phyloP scores from a whole-genome alignment of 53 echinoderm and acorn worm species.

The Arbacia lixula region DNA sequence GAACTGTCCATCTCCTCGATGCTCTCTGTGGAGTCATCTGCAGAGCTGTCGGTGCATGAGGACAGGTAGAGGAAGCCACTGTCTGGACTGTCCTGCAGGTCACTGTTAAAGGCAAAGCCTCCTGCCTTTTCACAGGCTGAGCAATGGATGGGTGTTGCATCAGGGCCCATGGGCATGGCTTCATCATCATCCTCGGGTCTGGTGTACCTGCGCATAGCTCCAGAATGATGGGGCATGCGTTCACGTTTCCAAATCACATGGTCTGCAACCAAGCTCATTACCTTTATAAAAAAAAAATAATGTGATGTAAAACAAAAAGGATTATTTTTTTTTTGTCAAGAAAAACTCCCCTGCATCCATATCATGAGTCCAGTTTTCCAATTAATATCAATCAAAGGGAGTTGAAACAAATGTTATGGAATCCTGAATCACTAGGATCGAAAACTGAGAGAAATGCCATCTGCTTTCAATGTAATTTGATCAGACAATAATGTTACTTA shows the following conservation, averaged over 20 bases:
- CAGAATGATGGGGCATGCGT: slow-evolving; percentile 78
- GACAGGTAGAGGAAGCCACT: slow-evolving; percentile 78
- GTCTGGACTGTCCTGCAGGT: slow-evolving; percentile 55
- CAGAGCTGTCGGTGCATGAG: slow-evolving; percentile 91
- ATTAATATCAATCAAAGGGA: too few species aligned
- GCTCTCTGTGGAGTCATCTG: slow-evolving; percentile 69
- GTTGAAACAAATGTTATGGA: too few species aligned
- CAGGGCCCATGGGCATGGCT: slow-evolving; percentile 79
- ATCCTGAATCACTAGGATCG: too few species aligned
- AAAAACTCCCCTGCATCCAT: too few species aligned
- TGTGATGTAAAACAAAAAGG: too few species aligned
- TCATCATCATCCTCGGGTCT: slow-evolving; percentile 66
- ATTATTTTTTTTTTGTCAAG: too few species aligned
- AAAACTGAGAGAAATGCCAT: too few species aligned
- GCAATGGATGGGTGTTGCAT: slow-evolving; percentile 82
- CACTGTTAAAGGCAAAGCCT: slow-evolving; percentile 67
- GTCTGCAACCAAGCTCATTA: slow-evolving; percentile 85
- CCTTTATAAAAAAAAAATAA: slow-evolving; percentile 37
- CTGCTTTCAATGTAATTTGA: too few species aligned
- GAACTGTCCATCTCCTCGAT: slow-evolving; percentile 58
- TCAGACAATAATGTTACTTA: too few species aligned
- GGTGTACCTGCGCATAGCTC: slow-evolving; percentile 77
- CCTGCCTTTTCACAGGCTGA: slow-evolving; percentile 77
- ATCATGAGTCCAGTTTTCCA: too few species aligned
- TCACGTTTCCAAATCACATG: slow-evolving; percentile 89